A percentile compares a stretch with the other conserved stretches of the same genome.
Conservation (phyloP, 2,113 vertebrate species). For the Cyanoramphus novaezelandiae region DNA sequence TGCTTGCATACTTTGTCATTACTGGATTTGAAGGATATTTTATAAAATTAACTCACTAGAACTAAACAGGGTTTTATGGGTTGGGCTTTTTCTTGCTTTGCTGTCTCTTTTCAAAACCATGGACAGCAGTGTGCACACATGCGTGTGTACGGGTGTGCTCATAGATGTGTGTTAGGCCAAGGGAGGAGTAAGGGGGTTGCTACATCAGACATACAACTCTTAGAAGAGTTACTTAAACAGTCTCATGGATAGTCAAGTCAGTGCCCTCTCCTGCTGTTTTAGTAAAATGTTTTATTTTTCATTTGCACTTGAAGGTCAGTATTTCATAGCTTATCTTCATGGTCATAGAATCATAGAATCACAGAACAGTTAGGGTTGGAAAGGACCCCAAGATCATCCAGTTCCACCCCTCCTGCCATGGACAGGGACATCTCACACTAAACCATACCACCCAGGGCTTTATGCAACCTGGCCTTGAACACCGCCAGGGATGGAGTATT, state of each 20-base stretch:
- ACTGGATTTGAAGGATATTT: not conserved
- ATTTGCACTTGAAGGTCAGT: not conserved
- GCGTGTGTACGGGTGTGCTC: fast-evolving
- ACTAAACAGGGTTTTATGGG: not conserved
- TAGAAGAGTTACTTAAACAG: not conserved
- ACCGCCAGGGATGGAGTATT: too few relatives aligned
- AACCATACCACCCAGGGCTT: too few relatives aligned
- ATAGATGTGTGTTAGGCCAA: fast-evolving
- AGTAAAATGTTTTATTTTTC: not conserved
- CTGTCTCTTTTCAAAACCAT: not conserved
- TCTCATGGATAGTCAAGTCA: not conserved
- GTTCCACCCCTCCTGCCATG: too few relatives aligned
- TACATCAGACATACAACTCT: not conserved
- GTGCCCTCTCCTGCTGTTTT: not conserved
- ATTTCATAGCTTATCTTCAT: not conserved
- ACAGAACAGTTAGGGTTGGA: too few relatives aligned
- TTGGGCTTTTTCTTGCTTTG: not conserved
- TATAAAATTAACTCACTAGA: not conserved
- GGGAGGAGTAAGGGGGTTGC: not conserved
- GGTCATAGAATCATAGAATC: not conserved
- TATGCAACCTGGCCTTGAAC: too few relatives aligned
- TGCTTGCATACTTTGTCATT: not conserved
- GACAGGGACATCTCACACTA: too few relatives aligned
- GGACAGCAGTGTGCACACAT: not conserved
- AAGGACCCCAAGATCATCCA: too few relatives aligned